Evolutionary conservation across 2,113 vertebrate genomes (phyloP), one percentile per base, ranked within the genome.

Genomic region (Equus quagga): DNA sequence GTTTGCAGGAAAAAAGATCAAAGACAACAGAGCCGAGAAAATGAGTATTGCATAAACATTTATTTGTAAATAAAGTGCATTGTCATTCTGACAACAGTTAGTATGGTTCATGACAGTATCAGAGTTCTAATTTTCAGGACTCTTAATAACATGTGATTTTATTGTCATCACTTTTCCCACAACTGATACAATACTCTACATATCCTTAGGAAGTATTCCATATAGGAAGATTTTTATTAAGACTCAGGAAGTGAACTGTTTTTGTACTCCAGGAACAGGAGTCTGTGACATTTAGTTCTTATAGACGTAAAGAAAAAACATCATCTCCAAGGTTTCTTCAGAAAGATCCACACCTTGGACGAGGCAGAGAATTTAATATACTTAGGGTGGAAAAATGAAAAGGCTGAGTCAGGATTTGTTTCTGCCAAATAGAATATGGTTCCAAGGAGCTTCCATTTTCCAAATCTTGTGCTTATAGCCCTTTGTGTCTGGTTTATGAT

Each of bases 321-420:
- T 94, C 14, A 75, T 75, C 36, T 73, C 64, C 76, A 91, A 89
- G 18, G 2, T 28, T 95, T 87, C 91, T 69, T 8, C 31, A 82
- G 70, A 94, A 98, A 96, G 75, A 95, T 60, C 18, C n/a, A 90
- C 19, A 90, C n/a, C 10, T 96, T 96, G 76, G 56, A 88, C 8
- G 4, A 84, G 72, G 31, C 15, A 85, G 8, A 92, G 19, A 96
- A 91, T 96, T 76, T 89, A 97, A 83, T 54, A 54, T 84, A 95
- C 87, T 96, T 82, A 70, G 28, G 73, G 33, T 21, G 0, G 51
- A 85, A 96, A 95, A 88, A 81, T 85, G n/a, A 94, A 96, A 96
- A 67, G n/a, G 26, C 75, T 93, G 76, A 96, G n/a, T 91, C 93
- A 87, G 60, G n/a, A n/a, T 84, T 76, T 96, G 54, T 86, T 96